phyloP scores from a whole-genome alignment of 2,113 vertebrate genomes.

The Poicephalus meyeri region DNA sequence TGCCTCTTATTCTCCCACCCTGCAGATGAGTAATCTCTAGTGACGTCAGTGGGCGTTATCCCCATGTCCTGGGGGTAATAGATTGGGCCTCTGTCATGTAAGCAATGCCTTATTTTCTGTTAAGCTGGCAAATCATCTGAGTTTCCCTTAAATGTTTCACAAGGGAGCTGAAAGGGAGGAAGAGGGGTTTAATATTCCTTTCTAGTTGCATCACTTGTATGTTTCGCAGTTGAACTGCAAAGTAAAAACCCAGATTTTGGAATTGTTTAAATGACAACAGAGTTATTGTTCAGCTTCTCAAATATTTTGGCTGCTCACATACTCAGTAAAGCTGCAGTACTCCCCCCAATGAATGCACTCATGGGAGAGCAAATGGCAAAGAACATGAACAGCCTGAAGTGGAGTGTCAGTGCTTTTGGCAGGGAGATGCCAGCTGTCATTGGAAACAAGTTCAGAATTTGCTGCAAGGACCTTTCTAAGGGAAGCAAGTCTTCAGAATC shows the following conservation, averaged over 20 bases:
- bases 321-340: not conserved
- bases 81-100: not conserved
- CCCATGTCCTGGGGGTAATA: not conserved
- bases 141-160: conserved; percentile 22
- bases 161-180: conserved; percentile 8
- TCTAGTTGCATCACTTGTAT: conserved; percentile 24
- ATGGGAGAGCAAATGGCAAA: conserved; percentile 27
- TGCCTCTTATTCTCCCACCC: conserved; percentile 2
- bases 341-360: not conserved
- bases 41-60: conserved; percentile 51
- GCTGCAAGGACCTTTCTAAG: not conserved
- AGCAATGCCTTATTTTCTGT: conserved; percentile 27
- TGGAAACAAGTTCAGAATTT: conserved; percentile 7
- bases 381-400: not conserved
- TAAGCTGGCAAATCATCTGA: conserved; percentile 17
- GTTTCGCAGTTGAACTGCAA: not conserved
- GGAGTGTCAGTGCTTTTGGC: not conserved
- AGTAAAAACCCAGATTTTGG: not conserved
- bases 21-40: conserved; percentile 25
- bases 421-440: not conserved
- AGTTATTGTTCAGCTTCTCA: conserved; percentile 16
- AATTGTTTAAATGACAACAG: conserved; percentile 18
- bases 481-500: not conserved
- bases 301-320: conserved; percentile 19
- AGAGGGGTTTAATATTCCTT: conserved; percentile 45